Evolutionary conservation across 2,888 invertebrate genomes (phyloP), one percentile per base, ranked within the genome.

Genomic region (Stictocephala bisonia): DNA sequence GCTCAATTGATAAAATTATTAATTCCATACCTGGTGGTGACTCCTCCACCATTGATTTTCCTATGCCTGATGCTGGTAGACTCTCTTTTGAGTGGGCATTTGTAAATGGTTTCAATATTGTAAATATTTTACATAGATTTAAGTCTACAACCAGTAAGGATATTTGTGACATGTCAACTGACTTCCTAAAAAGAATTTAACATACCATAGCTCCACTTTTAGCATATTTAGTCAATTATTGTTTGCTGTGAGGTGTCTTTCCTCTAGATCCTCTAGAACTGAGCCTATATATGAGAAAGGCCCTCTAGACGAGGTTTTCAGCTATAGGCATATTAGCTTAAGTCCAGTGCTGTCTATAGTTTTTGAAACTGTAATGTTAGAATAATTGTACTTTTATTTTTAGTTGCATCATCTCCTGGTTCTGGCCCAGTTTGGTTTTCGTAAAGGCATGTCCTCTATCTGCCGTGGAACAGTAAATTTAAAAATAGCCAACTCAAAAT

Each of bases 311-410:
- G 20, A 48, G 18, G 27, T 68, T 1, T 9, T 1, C 9, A 68
- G 51, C 4, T 48, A 48, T 27, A 48, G 68, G 18, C 44, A 24
- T 2, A 27, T 68, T 24, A 29, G 29, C 0, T 13, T 68, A 2
- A 68, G 44, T 13, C 50, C 68, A 27, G 68, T 27, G 18, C 4
- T 68, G 11, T 44, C 48, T n/a, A 68, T 27, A n/a, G 50, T 68
- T 11, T 48, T 56, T 31, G 29, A 56, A 4, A 18, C 56, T 4
- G 24, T 56, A 2, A 56, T 56, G 27, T 56, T 56, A 4, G 15
- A n/a, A 3, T 31, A 56, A 29, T 11, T 56, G 29, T 56, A 56
- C n/a, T 11, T 15, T 11, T 56, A 29, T 31, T 15, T 31, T 3
- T 27, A 56, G 56, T 18, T 6, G 4, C 15, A 56, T 18, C n/a